phyloP scores from a whole-genome alignment of 2,113 vertebrate genomes.

The Otolemur garnettii region DNA sequence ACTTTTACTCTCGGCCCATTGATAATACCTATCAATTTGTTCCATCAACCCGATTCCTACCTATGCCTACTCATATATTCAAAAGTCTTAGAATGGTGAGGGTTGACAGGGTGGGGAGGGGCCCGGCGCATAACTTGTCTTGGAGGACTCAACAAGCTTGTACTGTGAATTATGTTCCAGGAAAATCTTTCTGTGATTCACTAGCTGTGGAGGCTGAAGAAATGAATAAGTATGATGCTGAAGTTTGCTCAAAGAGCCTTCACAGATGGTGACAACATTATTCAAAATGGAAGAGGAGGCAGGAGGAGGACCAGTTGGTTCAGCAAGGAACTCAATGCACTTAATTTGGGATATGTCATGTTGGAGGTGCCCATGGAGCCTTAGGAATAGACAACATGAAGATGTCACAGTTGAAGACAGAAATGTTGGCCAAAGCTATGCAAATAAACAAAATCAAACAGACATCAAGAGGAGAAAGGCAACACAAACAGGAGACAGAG shows the following conservation, averaged over 20 bases:
- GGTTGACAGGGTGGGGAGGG: background rate
- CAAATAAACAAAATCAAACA: background rate
- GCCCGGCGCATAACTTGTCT: background rate
- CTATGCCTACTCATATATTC: background rate
- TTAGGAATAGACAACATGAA: background rate
- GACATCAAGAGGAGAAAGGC: background rate
- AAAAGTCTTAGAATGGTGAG: background rate
- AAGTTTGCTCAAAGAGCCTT: conserved; percentile 27
- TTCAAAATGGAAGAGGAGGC: background rate
- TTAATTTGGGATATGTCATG: background rate
- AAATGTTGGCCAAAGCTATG: background rate
- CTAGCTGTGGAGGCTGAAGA: conserved; percentile 31
- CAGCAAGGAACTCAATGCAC: background rate
- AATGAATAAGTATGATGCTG: background rate
- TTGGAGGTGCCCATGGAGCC: background rate
- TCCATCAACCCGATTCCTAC: background rate
- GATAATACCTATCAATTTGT: background rate
- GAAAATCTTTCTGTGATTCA: conserved; percentile 68
- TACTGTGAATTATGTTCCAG: conserved; percentile 34
- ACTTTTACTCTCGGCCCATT: background rate
- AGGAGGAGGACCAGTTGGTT: background rate
- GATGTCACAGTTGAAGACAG: background rate
- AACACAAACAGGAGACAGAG: background rate
- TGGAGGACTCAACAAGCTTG: background rate
- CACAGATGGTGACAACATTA: conserved; percentile 12